These are phyloP conservation scores for Hoplodrina ambigua DNA, from an alignment of 2,888 invertebrate genomes.

Conservation along the genomic window DNA sequence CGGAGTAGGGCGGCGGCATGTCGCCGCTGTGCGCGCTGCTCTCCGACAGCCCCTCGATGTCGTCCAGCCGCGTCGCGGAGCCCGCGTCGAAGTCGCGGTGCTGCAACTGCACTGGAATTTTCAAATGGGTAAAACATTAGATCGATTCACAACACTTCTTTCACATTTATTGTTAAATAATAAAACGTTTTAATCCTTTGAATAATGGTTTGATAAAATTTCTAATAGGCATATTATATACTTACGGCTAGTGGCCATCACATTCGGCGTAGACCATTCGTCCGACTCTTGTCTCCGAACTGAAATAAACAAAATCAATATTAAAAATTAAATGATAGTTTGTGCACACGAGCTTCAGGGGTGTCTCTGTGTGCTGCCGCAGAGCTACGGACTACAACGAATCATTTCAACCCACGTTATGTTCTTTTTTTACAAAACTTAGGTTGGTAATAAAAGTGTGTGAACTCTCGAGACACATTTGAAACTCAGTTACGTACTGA, in stretches of 20 bases:
- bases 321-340: neutral
- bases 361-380: too few relatives aligned
- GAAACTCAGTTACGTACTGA: too few relatives aligned
- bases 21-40: slow-evolving; percentile 64
- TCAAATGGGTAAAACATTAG: slow-evolving; percentile 1
- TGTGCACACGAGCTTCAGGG: too few relatives aligned
- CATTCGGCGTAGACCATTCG: slow-evolving; percentile 77
- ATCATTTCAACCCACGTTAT: too few relatives aligned
- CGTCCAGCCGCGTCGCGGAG: slow-evolving; percentile 42
- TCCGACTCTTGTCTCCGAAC: slow-evolving; percentile 54
- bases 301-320: slow-evolving; percentile 33
- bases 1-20: slow-evolving; percentile 80
- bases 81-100: slow-evolving; percentile 47
- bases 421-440: too few relatives aligned
- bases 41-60: slow-evolving; percentile 40
- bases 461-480: too few relatives aligned
- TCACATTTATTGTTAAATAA: too few relatives aligned
- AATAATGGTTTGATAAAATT: neutral
- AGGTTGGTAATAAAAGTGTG: too few relatives aligned
- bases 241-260: slow-evolving; percentile 79
- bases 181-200: too few relatives aligned
- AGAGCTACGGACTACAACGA: too few relatives aligned
- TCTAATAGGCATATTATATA: slow-evolving; percentile 31
- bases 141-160: too few relatives aligned
- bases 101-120: slow-evolving; percentile 63